These are phyloP conservation scores for Drosophila nigromelanica DNA, from an alignment of 1,140 invertebrate species.

Conservation along the genomic window DNA sequence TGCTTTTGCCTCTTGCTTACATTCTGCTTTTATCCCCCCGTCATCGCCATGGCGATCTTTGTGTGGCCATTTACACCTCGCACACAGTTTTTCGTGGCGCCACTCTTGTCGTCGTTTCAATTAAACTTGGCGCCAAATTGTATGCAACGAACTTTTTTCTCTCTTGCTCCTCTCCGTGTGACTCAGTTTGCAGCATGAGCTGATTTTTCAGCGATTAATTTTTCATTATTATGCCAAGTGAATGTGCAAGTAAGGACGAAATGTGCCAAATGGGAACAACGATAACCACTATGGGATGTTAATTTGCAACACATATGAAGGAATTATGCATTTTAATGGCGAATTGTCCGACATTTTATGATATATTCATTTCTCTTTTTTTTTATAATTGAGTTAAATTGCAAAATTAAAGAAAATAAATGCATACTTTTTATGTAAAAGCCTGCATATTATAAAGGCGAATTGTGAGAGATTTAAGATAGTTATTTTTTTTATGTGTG, in stretches of 20 bases:
- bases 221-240: slow-evolving; percentile 70
- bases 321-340: too few relatives aligned
- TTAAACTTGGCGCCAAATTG: slow-evolving; percentile 69
- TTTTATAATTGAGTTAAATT: background rate
- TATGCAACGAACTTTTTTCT: slow-evolving; percentile 49
- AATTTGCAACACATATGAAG: background rate
- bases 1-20: background rate
- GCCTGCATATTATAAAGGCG: too few relatives aligned
- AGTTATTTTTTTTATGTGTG: too few relatives aligned
- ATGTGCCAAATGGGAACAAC: slow-evolving; percentile 39
- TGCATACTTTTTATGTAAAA: too few relatives aligned
- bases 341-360: slow-evolving; percentile 10
- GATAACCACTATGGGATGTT: background rate
- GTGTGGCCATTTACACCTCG: slow-evolving; percentile 23
- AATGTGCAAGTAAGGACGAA: slow-evolving; percentile 12
- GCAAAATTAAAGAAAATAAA: background rate
- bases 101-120: slow-evolving; percentile 59
- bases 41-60: background rate
- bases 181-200: background rate
- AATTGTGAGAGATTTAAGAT: too few relatives aligned
- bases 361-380: background rate
- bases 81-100: slow-evolving; percentile 30
- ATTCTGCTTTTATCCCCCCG: background rate
- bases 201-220: slow-evolving; percentile 65
- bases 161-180: background rate